A percentile compares a stretch with the other conserved stretches of the same genome.
These are phyloP conservation scores for Chascanopsetta lugubris DNA, from an alignment of 2,113 vertebrate genomes.

Conservation along the genomic window DNA sequence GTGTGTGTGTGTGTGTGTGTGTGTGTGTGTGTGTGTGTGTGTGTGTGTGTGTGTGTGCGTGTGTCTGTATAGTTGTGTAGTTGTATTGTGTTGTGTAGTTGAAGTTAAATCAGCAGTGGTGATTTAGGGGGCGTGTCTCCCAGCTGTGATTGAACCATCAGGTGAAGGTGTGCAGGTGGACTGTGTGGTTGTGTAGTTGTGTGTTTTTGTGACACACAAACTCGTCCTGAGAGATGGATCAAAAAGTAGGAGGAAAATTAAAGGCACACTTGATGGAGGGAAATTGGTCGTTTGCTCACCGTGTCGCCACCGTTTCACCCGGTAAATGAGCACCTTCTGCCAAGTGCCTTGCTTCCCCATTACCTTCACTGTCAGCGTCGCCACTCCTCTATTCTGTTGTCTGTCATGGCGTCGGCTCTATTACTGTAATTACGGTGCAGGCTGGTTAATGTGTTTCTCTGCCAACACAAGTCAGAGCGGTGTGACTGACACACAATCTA, in stretches of 20 bases:
- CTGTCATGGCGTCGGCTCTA: slow-evolving; percentile 68
- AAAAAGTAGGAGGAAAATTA: slow-evolving; percentile 67
- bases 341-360: slow-evolving; percentile 63
- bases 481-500: slow-evolving; percentile 82
- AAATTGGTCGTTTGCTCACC: slow-evolving; percentile 71
- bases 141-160: too few relatives aligned
- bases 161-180: too few relatives aligned
- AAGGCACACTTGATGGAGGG: slow-evolving; percentile 74
- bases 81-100: too few relatives aligned
- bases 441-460: slow-evolving; percentile 80
- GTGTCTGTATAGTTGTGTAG: too few relatives aligned
- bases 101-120: too few relatives aligned
- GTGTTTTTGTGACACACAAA: too few relatives aligned
- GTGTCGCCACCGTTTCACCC: slow-evolving; percentile 71
- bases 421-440: slow-evolving; percentile 79
- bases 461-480: slow-evolving; percentile 55
- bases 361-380: slow-evolving; percentile 75
- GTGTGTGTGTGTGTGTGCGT: too few relatives aligned
- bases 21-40: too few relatives aligned
- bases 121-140: too few relatives aligned
- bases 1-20: too few relatives aligned
- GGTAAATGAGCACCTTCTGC: slow-evolving; percentile 79
- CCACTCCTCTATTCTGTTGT: slow-evolving; percentile 70
- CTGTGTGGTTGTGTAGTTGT: too few relatives aligned
- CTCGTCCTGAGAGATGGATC: slow-evolving; percentile 32